Base-by-base conservation (phyloP, 37 sponge, comb jelly and placozoan species). In the Amphimedon queenslandica region DNA sequence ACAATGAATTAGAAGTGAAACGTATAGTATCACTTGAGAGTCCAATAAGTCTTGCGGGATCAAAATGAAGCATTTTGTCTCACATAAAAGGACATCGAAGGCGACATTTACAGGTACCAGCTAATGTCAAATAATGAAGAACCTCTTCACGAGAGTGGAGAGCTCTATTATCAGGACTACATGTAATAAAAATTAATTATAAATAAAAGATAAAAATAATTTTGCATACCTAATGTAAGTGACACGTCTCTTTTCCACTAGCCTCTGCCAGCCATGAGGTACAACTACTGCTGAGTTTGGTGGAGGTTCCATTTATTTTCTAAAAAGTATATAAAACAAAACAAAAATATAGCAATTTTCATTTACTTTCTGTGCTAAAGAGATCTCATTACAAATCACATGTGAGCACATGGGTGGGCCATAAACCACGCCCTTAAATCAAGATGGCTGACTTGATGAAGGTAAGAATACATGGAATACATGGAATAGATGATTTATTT, bases 61-160 rank as follows among this genome's bases (percentile, higher is more conserved):
- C 83, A 80, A 94, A 94, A 57, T 60, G 82, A 72, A 94, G 89
- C 47, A 77, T 67, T 4, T 77, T 42, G 30, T 94, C 87, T 0
- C 89, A 20, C n/a, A 78, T 66, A 21, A 94, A 82, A 21, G 94
- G 94, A 51, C 94, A 94, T 47, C 82, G 73, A 11, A 94, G 88
- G 4, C 90, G 87, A 79, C 94, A 94, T 61, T 94, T 94, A 69
- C 94, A 94, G 0, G 94, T 94, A 2, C 87, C 94, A 31, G 63
- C 37, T 5, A 90, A 77, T 0, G 83, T 70, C 18, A 94, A 63
- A 58, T 94, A 79, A 6, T 23, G 53, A 1, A 88, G 75, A 6
- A 94, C 66, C 23, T 94, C 90, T 27, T 86, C 82, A 1, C 64
- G 25, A 34, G n/a, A 64, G 28, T 23, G 41, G 37, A 90, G 73